phyloP scores from a whole-genome alignment of 2,888 invertebrate genomes.

The Caenorhabditis sp. region DNA sequence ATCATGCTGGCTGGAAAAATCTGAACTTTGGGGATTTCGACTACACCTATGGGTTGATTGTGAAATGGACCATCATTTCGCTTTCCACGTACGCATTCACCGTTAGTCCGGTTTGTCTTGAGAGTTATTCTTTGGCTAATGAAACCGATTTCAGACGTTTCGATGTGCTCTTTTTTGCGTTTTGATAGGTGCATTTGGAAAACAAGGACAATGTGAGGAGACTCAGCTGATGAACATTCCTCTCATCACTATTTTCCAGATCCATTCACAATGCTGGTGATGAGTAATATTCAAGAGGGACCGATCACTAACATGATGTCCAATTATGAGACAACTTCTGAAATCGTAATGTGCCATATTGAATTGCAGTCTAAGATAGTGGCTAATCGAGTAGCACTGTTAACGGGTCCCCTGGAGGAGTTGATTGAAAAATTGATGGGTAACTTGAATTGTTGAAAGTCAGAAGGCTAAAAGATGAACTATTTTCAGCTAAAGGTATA shows the following conservation, averaged over 20 bases:
- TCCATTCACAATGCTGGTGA: conserved; percentile 73
- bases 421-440: conserved; percentile 76
- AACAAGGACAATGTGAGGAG: conserved; percentile 74
- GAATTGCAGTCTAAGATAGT: conserved; percentile 76
- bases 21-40: conserved; percentile 80
- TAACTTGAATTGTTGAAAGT: conserved; percentile 32
- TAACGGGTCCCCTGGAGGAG: conserved; percentile 78
- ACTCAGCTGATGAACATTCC: neutral
- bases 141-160: conserved; percentile 69
- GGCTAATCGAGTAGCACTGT: conserved; percentile 73
- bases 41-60: conserved; percentile 55
- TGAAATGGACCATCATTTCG: conserved; percentile 74
- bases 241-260: conserved; percentile 44
- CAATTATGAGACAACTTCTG: conserved; percentile 76
- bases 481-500: conserved; percentile 63
- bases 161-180: conserved; percentile 79
- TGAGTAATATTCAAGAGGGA: conserved; percentile 75
- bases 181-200: conserved; percentile 76
- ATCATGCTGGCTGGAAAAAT: conserved; percentile 78
- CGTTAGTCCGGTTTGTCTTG: conserved; percentile 71
- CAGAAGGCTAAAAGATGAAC: no score
- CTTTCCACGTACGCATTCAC: conserved; percentile 75
- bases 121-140: neutral
- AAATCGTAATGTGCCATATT: conserved; percentile 78
- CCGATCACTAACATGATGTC: conserved; percentile 77